Conservation (phyloP, 2,888 invertebrate genomes). For the Itoplectis maculator region DNA sequence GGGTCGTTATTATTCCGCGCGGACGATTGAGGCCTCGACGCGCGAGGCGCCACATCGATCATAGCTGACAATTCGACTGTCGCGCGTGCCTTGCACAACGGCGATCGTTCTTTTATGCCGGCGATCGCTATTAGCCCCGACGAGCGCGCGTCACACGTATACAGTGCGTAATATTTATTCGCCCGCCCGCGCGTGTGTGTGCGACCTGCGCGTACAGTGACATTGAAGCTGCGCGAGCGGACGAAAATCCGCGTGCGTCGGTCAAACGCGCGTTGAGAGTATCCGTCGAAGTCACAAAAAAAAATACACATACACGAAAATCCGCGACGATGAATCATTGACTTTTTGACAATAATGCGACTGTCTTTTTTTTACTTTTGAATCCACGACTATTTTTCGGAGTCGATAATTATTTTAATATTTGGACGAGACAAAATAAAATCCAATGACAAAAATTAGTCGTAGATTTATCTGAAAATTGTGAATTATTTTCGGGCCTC, state of each 20-base stretch:
- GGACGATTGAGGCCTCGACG: slow-evolving; percentile 74
- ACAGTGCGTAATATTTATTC: slow-evolving; percentile 7
- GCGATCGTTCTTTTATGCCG: slow-evolving; percentile 61
- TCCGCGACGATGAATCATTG: slow-evolving; percentile 46
- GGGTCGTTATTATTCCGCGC: slow-evolving; percentile 67
- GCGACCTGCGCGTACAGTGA: slow-evolving; percentile 40
- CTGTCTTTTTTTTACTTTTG: background rate
- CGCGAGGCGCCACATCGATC: slow-evolving; percentile 81
- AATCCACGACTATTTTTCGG: too few species aligned
- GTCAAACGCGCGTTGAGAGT: slow-evolving; percentile 40
- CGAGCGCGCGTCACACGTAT: background rate
- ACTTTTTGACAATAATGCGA: slow-evolving; percentile 47
- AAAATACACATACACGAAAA: background rate
- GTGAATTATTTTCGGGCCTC: too few species aligned
- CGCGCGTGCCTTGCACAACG: slow-evolving; percentile 69
- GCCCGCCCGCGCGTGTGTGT: background rate
- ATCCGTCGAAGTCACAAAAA: background rate
- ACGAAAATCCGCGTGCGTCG: slow-evolving; percentile 27
- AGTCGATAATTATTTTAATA: background rate
- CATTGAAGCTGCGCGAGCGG: slow-evolving; percentile 30
- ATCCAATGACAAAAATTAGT: too few species aligned
- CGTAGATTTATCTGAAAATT: too few species aligned
- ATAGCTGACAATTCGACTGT: slow-evolving; percentile 79
- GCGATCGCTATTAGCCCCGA: slow-evolving; percentile 50
- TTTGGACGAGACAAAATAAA: too few species aligned